Base-by-base conservation (phyloP, 1,140 invertebrate genomes). In the Panulirus ornatus region DNA sequence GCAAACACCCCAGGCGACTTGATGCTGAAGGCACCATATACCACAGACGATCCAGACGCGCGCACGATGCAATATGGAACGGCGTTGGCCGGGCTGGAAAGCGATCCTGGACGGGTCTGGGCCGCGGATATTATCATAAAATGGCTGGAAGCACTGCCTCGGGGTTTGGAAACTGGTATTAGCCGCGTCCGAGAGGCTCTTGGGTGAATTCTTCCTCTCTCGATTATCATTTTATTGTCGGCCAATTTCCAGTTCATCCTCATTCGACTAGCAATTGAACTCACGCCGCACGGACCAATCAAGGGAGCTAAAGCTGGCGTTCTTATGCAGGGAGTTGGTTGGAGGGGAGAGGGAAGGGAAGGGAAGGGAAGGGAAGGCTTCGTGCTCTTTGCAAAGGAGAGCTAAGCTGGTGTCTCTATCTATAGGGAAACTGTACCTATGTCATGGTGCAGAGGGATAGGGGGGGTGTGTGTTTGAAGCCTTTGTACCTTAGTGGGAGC, bases 201-300 rank as follows among this genome's bases (percentile, higher is more conserved):
- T 47, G n/a, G 87, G 34, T 83, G 79, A 84, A 89, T 89, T 89
- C 87, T 76, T 85, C 42, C 83, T 66, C 83, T 34, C 71, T 73
- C 66, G 79, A 84, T 89, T 89, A 89, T 89, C 66, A 70, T 89
- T 89, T 89, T 89, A 89, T 83, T 89, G 87, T 89, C 76, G 79
- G 42, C 87, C 87, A 89, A 89, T 89, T 83, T 89, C 79, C 22
- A 75, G 79, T 88, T 88, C 73, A 79, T 88, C 75, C 75, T 88
- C 75, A 36, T 88, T 63, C 51, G 81, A 66, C n/a, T 30, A 22
- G 42, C 84, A 87, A 78, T 87, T 78, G 47, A 42, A 78, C 75
- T 51, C 84, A 42, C 73, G 42, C 51, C 42, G 38, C 84, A 27
- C 47, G 36, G 19, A 19, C 84, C 75, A 76, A 40, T 87, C 84